Percentiles rank a stretch among this genome's conserved stretches.
These are phyloP conservation scores for Leptatherina wallacei DNA, from an alignment of 2,797 vertebrate species.

Conservation along the genomic window DNA sequence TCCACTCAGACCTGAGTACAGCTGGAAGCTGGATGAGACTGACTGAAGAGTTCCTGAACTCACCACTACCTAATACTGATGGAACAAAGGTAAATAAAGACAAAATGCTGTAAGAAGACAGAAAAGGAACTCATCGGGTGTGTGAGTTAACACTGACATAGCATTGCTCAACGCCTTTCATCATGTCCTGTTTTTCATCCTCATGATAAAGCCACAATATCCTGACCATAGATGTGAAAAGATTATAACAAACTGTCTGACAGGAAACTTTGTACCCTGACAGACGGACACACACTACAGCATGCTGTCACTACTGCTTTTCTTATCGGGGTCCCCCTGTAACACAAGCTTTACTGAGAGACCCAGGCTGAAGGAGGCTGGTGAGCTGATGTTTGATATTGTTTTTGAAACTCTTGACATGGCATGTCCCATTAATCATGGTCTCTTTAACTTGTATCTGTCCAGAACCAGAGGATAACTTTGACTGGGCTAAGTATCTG, in stretches of 20 bases:
- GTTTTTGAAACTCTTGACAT: neutral
- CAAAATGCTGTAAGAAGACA: neutral
- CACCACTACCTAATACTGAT: conserved; percentile 86
- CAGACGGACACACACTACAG: conserved; percentile 89
- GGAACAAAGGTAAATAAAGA: conserved; percentile 84
- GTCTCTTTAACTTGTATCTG: neutral
- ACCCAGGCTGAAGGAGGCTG: conserved; percentile 88
- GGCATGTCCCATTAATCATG: neutral
- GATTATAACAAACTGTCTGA: neutral
- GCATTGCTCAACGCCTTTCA: neutral
- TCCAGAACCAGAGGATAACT: conserved; percentile 89
- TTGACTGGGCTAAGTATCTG: conserved; percentile 95
- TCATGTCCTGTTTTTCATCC: neutral
- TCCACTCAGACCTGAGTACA: conserved; percentile 95
- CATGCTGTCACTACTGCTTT: conserved; percentile 90
- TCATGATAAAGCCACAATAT: neutral
- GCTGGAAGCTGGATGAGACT: conserved; percentile 93
- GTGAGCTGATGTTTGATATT: conserved; percentile 70
- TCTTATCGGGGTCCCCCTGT: conserved; percentile 91
- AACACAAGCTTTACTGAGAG: conserved; percentile 91
- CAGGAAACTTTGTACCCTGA: neutral
- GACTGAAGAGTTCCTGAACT: conserved; percentile 91
- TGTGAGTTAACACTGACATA: neutral
- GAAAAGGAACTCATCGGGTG: neutral
- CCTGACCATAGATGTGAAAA: neutral